Evolutionary conservation across 92 coral and sea anemone genomes (phyloP).

Genomic region (Heteractis magnifica): DNA sequence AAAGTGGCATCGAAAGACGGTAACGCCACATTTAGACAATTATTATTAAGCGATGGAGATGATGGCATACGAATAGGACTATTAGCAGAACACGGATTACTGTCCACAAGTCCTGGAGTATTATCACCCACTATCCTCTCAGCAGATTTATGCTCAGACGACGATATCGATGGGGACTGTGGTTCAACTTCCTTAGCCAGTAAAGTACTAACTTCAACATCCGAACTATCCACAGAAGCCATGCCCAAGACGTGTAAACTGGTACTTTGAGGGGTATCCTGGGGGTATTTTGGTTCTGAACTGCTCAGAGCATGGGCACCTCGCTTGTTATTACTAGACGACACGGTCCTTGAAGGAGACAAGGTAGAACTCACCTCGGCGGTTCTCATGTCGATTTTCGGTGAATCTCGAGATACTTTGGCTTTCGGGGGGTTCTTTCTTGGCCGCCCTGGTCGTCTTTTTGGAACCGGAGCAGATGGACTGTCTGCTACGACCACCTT

Average conservation of each 20-base stretch:
- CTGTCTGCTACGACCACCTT: conserved; percentile 38
- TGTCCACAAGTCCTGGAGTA: conserved; percentile 75
- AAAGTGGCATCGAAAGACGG: conserved; percentile 82
- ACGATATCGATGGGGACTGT: conserved; percentile 72
- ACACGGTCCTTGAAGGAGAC: conserved; percentile 31
- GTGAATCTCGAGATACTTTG: conserved; percentile 14
- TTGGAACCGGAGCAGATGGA: conserved; percentile 27
- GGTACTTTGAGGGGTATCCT: conserved; percentile 20
- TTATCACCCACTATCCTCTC: conserved; percentile 44
- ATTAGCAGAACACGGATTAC: conserved; percentile 80
- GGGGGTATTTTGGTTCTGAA: conserved; percentile 1
- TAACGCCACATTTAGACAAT: conserved; percentile 47
- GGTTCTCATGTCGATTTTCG: background rate
- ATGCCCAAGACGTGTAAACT: conserved; percentile 4
- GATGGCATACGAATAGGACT: conserved; percentile 81
- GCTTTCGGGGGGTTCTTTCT: conserved; percentile 40
- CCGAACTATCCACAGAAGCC: conserved; percentile 48
- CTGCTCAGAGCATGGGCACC: background rate
- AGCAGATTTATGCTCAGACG: conserved; percentile 56
- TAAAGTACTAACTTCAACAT: conserved; percentile 76
- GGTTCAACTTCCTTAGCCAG: conserved; percentile 73
- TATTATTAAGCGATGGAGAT: conserved; percentile 41
- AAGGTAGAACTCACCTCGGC: conserved; percentile 36
- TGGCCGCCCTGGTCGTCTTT: conserved; percentile 44
- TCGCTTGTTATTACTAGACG: conserved; percentile 24